phyloP scores from a whole-genome alignment of 2,797 vertebrate genomes.

The Sebastes cheni region DNA sequence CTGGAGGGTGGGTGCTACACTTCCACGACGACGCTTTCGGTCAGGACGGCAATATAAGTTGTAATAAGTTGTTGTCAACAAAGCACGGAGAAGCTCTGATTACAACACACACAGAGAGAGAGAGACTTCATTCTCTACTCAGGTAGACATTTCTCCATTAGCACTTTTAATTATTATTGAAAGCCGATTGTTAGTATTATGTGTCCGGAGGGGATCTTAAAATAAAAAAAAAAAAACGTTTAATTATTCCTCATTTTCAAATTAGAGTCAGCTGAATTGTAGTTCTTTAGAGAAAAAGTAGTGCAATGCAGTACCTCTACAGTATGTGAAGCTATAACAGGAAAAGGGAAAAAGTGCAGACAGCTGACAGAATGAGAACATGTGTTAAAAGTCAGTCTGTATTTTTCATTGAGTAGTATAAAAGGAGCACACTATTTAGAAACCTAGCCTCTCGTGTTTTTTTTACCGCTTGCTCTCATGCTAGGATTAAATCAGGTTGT shows the following conservation, averaged over 20 bases:
- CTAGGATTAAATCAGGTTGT: background rate
- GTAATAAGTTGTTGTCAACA: background rate
- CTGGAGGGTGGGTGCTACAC: too few relatives aligned
- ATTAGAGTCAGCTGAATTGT: background rate
- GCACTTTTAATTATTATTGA: background rate
- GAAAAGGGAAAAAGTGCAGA: constrained; percentile 6
- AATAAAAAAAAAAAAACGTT: background rate
- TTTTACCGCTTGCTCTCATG: background rate
- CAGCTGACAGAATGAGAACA: constrained; percentile 54
- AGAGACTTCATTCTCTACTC: background rate
- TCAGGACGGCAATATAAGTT: too few relatives aligned
- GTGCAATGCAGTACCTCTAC: background rate
- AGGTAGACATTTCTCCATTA: background rate
- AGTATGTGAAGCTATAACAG: constrained; percentile 2
- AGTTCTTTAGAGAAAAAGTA: background rate
- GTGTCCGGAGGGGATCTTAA: background rate
- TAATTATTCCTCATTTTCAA: background rate
- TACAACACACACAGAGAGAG: too few relatives aligned
- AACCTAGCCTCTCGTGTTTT: background rate
- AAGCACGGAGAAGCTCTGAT: too few relatives aligned
- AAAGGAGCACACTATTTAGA: constrained; percentile 3
- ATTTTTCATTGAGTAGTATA: background rate
- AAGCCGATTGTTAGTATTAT: background rate
- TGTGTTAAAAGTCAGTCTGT: constrained; percentile 53
- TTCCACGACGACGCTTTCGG: too few relatives aligned